Percentiles rank a stretch among this genome's conserved stretches.
phyloP scores from a whole-genome alignment of 2,888 invertebrate species.

The Stegana nigrithorax region DNA sequence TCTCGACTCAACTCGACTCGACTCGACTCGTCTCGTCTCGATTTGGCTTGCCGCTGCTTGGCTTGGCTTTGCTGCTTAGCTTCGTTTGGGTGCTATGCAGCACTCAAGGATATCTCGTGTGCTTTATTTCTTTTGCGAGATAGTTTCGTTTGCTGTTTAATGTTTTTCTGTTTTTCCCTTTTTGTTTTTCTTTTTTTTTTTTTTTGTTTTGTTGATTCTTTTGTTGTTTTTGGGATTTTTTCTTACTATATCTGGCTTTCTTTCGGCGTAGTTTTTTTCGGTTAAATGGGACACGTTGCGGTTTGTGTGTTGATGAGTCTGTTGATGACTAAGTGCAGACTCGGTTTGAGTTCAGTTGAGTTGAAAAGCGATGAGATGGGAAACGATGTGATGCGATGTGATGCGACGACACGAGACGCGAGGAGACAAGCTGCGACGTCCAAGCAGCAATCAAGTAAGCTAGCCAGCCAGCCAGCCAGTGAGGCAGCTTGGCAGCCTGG shows the following conservation, averaged over 20 bases:
- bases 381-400: too few species aligned
- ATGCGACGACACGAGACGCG: neutral
- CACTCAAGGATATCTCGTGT: constrained; percentile 19
- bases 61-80: too few species aligned
- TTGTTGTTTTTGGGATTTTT: neutral
- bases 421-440: constrained; percentile 1
- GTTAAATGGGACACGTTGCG: constrained; percentile 57
- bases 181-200: neutral
- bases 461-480: too few species aligned
- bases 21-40: too few species aligned
- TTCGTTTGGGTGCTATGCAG: neutral
- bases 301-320: constrained; percentile 50
- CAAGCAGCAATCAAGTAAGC: neutral
- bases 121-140: constrained; percentile 12
- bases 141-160: constrained; percentile 14
- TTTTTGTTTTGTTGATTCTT: neutral
- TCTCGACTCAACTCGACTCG: too few species aligned
- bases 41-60: too few species aligned
- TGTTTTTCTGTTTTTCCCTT: neutral
- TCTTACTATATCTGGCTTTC: neutral
- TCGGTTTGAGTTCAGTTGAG: too few species aligned
- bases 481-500: too few species aligned
- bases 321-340: constrained; percentile 41
- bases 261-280: constrained; percentile 28
- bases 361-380: neutral